Evolutionary conservation across 2,113 vertebrate species (phyloP).

Genomic region (Candoia aspera): DNA sequence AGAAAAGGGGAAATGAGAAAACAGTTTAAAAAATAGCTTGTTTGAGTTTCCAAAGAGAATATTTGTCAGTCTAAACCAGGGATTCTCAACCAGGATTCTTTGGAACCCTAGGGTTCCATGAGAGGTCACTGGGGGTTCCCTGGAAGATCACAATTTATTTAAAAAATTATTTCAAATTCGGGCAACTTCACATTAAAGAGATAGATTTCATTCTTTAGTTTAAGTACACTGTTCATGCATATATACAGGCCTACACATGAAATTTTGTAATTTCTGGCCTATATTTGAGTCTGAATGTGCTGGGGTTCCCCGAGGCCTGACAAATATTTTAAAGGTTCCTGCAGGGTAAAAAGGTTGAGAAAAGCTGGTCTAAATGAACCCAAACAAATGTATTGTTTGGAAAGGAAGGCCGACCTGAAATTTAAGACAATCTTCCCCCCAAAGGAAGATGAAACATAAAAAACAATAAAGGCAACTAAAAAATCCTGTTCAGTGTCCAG

Average conservation of each 20-base stretch:
- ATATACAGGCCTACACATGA: too few relatives aligned
- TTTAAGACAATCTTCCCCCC: background rate
- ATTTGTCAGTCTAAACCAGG: background rate
- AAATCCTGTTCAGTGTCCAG: background rate
- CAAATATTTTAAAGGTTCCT: background rate
- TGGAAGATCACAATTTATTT: too few relatives aligned
- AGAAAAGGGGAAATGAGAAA: constrained; percentile 36
- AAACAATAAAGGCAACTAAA: background rate
- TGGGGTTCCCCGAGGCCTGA: background rate
- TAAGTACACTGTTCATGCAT: too few relatives aligned
- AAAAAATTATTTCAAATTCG: too few relatives aligned
- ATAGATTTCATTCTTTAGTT: too few relatives aligned
- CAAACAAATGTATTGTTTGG: constrained; percentile 20
- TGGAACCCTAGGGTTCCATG: too few relatives aligned
- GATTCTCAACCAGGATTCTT: too few relatives aligned
- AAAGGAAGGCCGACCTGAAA: background rate
- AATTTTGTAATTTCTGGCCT: too few relatives aligned
- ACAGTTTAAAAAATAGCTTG: constrained; percentile 1
- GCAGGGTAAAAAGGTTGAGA: background rate
- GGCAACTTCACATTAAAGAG: too few relatives aligned
- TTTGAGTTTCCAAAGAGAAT: constrained; percentile 37
- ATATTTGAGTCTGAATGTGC: too few relatives aligned
- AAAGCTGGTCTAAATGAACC: constrained; percentile 20
- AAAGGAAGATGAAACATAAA: background rate
- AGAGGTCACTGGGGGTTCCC: too few relatives aligned